Evolutionary conservation across 2,113 vertebrate species (phyloP).

Genomic region (Psittacula cyanocephala): DNA sequence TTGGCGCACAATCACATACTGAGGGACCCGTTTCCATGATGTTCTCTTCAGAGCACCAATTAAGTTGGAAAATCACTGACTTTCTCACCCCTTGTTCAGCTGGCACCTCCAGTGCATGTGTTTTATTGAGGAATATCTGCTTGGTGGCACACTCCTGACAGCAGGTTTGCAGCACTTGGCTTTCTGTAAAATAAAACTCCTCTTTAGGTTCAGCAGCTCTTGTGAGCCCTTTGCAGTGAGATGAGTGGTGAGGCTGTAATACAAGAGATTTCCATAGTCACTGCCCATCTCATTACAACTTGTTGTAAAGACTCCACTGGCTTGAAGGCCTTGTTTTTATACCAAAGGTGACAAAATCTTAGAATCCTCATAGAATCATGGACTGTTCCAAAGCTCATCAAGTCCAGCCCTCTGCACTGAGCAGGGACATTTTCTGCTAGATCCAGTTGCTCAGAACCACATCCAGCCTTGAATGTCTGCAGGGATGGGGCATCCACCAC

Average conservation of each 20-base stretch:
- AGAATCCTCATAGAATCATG: background rate
- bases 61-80: background rate
- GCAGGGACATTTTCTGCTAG: background rate
- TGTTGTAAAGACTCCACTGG: background rate
- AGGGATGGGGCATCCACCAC: background rate
- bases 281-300: background rate
- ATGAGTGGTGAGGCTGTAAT: background rate
- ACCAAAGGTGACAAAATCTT: background rate
- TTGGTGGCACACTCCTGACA: background rate
- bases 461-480: background rate
- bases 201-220: background rate
- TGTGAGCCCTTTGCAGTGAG: background rate
- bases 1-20: background rate
- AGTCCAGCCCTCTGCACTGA: background rate
- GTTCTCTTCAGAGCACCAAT: fast-evolving
- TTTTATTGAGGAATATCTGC: background rate
- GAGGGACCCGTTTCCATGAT: background rate
- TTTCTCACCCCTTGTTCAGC: background rate
- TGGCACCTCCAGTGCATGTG: background rate
- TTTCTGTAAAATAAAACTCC: background rate
- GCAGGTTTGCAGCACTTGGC: background rate
- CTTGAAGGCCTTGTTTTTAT: background rate
- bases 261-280: background rate
- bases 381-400: background rate
- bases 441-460: background rate